Base-by-base conservation (phyloP, 1,140 invertebrate species). In the Oedothorax gibbosus region DNA sequence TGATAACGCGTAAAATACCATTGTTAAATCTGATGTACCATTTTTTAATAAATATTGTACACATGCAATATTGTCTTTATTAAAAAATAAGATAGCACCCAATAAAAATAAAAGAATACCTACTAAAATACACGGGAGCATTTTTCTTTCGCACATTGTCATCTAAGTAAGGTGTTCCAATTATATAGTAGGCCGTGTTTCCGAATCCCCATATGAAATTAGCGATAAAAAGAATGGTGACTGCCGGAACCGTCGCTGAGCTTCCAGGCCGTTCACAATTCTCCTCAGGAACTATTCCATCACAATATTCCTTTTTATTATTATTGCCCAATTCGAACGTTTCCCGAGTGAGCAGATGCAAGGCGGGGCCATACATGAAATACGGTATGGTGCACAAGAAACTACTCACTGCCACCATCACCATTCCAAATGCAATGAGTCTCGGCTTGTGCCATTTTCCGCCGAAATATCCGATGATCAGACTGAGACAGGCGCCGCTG, bases 371-470 rank as follows among this genome's bases (percentile, higher is more conserved):
- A 87, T 93, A 95, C 51, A 95, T 90, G 69, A 93, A 91, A 87
- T 95, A 94, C 0, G 94, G 94, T 65, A 94, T 87, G 0, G 92
- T 92, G 35, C 93, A 89, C 2, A 94, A 91, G 72, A 93, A 92
- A 86, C 93, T 94, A 12, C 93, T 94, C 0, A 93, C 68, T 0
- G 93, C 93, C 10, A 95, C 93, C 49, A 93, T 92, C 54, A 94
- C 92, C 75, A 94, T 92, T 35, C 94, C 95, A 87, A 92, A 91
- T 15, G 93, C 93, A 68, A 94, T 93, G 93, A 93, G 93, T 80
- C 93, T 89, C 12, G 94, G 94, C 85, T 93, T 90, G 89, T 95
- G 94, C 35, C 93, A 92, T 88, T 92, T 91, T 49, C 91, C 91
- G 56, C 93, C 93, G 88, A 94, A 94, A 88, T 94, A 94, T 81